Percentiles rank a stretch among this genome's conserved stretches.
phyloP scores from a whole-genome alignment of 2,797 vertebrate species.

The Ptychadena robeensis region DNA sequence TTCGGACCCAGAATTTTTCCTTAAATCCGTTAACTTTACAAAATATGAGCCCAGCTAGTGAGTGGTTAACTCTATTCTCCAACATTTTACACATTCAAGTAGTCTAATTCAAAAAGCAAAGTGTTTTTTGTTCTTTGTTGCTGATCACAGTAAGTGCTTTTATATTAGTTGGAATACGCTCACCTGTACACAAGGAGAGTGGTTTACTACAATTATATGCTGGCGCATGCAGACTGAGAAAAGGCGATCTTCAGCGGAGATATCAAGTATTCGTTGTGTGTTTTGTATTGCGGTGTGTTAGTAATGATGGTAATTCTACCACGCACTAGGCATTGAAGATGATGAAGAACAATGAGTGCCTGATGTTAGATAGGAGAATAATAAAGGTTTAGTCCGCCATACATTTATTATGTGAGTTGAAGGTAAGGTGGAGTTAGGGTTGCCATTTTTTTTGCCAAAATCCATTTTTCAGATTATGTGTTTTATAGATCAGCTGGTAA shows the following conservation, averaged over 20 bases:
- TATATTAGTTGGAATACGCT: conserved; percentile 32
- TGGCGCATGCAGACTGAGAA: background rate
- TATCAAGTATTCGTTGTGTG: background rate
- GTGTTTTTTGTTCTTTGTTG: background rate
- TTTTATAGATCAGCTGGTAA: too few species aligned
- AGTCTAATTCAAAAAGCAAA: conserved; percentile 17
- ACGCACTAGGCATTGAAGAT: background rate
- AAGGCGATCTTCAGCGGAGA: background rate
- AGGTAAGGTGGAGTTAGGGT: too few species aligned
- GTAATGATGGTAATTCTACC: background rate
- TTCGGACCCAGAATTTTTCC: background rate
- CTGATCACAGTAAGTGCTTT: conserved; percentile 40
- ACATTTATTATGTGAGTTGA: too few species aligned
- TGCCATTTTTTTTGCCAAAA: too few species aligned
- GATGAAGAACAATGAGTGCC: background rate
- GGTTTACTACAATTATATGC: background rate
- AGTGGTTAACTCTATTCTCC: conserved; percentile 13
- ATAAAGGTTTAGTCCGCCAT: too few species aligned
- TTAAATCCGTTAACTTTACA: background rate
- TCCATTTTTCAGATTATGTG: too few species aligned
- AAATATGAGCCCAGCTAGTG: background rate
- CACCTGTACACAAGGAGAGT: conserved; percentile 11
- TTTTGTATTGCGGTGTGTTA: background rate
- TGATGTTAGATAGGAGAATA: too few species aligned
- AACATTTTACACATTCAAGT: background rate